Evolutionary conservation across 2,113 vertebrate genomes (phyloP).

Genomic region (Cebus imitator): DNA sequence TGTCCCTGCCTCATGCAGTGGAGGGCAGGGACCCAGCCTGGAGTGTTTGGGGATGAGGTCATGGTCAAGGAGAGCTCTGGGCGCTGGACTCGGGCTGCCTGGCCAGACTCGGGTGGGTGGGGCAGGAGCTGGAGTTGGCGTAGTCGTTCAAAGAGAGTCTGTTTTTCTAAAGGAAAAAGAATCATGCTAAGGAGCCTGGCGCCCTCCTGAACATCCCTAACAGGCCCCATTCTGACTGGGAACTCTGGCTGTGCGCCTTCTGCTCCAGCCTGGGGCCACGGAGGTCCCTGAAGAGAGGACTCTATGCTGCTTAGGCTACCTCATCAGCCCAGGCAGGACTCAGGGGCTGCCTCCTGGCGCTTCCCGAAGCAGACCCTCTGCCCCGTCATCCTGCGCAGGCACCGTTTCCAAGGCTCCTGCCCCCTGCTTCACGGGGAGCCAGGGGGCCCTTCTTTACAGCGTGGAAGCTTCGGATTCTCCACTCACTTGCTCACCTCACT

Average conservation of each 20-base stretch:
- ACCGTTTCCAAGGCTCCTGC: rapidly evolving
- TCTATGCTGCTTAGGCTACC: not conserved
- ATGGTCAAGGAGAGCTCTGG: conserved; percentile 4
- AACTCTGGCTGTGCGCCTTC: not conserved
- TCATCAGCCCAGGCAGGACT: not conserved
- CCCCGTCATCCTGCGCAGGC: not conserved
- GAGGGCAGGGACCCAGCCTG: not conserved
- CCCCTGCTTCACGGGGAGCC: too few species aligned
- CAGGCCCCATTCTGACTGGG: conserved; percentile 1
- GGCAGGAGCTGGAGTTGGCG: not conserved
- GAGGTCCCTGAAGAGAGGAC: not conserved
- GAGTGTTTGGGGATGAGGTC: conserved; percentile 55
- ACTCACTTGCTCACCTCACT: not conserved
- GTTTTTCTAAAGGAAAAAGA: conserved; percentile 45
- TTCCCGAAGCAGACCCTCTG: not conserved
- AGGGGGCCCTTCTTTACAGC: not conserved
- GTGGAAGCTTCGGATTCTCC: not conserved
- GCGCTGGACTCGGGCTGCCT: not conserved
- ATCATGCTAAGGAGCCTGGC: not conserved
- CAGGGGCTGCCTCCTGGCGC: not conserved
- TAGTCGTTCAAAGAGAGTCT: conserved; percentile 12
- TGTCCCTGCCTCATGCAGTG: not conserved
- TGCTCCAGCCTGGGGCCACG: not conserved
- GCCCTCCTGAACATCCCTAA: not conserved
- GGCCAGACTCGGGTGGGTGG: not conserved